Conservation (phyloP, 2,888 invertebrate genomes). For the Galeopsomyia nigrocyanea region DNA sequence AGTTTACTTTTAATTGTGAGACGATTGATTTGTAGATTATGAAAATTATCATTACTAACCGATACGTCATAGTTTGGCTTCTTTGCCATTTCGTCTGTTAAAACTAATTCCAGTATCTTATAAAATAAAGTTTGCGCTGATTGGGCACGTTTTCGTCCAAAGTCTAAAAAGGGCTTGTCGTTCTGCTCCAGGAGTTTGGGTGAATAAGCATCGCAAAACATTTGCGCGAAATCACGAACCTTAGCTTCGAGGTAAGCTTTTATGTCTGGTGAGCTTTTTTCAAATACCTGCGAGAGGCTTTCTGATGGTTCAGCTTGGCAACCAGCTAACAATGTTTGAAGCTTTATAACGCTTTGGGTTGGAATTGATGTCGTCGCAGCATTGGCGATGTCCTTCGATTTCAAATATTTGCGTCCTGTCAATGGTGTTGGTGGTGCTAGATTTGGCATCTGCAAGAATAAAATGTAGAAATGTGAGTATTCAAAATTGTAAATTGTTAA, state of each 20-base stretch:
- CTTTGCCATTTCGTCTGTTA: conserved; percentile 82
- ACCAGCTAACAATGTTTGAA: conserved; percentile 80
- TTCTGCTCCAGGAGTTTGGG: conserved; percentile 57
- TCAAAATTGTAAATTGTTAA: background rate
- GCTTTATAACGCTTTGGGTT: conserved; percentile 86
- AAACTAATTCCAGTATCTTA: conserved; percentile 88
- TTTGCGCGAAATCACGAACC: conserved; percentile 76
- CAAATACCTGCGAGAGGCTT: conserved; percentile 76
- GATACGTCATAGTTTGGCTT: conserved; percentile 80
- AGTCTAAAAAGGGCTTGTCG: conserved; percentile 69
- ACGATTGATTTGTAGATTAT: background rate
- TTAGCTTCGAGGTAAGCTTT: conserved; percentile 72
- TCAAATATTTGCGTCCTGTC: conserved; percentile 86
- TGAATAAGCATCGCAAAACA: conserved; percentile 77
- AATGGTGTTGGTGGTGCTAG: conserved; percentile 85
- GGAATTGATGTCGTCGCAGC: conserved; percentile 86
- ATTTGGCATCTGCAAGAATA: conserved; percentile 58
- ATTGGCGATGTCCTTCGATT: conserved; percentile 71
- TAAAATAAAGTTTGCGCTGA: conserved; percentile 88
- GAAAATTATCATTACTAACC: conserved; percentile 70
- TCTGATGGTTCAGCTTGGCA: conserved; percentile 79
- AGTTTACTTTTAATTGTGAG: background rate
- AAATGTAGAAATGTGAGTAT: conserved; percentile 1
- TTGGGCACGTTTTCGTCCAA: conserved; percentile 75
- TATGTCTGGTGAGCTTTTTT: conserved; percentile 68